Evolutionary conservation across 2,797 vertebrate species (phyloP).

Genomic region (Aeoliscus strigatus): DNA sequence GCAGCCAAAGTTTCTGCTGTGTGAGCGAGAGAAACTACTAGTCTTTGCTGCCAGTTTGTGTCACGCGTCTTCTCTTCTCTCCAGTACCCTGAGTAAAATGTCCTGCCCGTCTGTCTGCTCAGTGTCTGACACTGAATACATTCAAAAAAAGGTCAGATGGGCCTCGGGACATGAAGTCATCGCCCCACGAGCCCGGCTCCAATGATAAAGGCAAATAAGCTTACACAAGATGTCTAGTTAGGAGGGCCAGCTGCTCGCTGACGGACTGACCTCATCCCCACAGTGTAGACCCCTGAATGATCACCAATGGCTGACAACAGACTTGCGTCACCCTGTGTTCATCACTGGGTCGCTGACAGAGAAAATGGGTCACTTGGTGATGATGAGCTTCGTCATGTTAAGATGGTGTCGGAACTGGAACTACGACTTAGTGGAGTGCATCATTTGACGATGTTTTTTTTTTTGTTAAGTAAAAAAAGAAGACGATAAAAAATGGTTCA

Average conservation of each 20-base stretch:
- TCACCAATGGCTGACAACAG: constrained; percentile 52
- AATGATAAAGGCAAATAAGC: constrained; percentile 42
- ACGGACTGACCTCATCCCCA: constrained; percentile 61
- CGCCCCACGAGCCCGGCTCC: constrained; percentile 3
- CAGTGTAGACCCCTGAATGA: constrained; percentile 53
- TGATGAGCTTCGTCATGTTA: constrained; percentile 36
- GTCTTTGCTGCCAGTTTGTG: background rate
- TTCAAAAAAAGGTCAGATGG: constrained; percentile 45
- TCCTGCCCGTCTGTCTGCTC: constrained; percentile 10
- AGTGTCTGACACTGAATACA: constrained; percentile 22
- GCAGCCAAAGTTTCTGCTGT: too few species aligned
- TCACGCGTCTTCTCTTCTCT: too few species aligned
- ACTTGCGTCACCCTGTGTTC: constrained; percentile 53
- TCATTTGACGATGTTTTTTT: too few species aligned
- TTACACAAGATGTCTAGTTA: constrained; percentile 45
- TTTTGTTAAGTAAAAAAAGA: too few species aligned
- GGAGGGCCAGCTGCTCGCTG: constrained; percentile 48
- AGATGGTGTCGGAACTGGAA: too few species aligned
- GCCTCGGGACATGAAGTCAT: constrained; percentile 39
- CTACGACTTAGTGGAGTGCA: too few species aligned
- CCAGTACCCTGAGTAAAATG: too few species aligned
- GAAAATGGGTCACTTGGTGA: constrained; percentile 53
- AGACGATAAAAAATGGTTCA: too few species aligned
- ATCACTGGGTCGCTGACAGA: constrained; percentile 28
- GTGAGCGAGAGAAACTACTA: too few species aligned